These are phyloP conservation scores for Styela plicata DNA, from an alignment of 23 tunicate species.

Conservation along the genomic window DNA sequence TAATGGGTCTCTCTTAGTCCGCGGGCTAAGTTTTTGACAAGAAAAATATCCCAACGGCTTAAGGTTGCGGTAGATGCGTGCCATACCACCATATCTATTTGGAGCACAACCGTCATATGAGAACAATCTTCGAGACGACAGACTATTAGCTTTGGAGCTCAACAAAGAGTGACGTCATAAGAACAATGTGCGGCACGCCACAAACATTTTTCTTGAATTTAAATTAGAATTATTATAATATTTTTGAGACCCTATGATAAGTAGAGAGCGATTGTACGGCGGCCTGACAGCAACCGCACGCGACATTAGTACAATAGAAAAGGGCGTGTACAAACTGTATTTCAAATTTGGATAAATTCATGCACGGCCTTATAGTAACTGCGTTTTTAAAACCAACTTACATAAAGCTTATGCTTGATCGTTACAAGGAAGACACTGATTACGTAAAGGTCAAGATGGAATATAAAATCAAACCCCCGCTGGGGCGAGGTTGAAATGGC, in stretches of 20 bases:
- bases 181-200: background rate
- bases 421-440: no score
- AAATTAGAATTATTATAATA: no score
- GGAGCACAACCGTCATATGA: background rate
- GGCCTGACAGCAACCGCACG: background rate
- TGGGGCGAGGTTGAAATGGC: background rate
- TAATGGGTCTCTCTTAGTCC: background rate
- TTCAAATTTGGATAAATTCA: no score
- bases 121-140: background rate
- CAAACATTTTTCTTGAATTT: background rate
- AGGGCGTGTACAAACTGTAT: background rate
- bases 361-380: no score
- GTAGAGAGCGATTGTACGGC: background rate
- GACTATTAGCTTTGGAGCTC: background rate
- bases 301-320: background rate
- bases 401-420: no score
- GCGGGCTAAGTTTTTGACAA: conserved; percentile 2
- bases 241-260: no score
- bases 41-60: background rate
- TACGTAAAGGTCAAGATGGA: background rate
- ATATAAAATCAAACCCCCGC: background rate
- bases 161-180: background rate
- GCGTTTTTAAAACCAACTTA: no score
- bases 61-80: background rate
- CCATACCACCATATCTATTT: background rate